Evolutionary conservation across 1,140 invertebrate species (phyloP), one percentile per base, ranked within the genome.

Genomic region (Drosophila sp.): DNA sequence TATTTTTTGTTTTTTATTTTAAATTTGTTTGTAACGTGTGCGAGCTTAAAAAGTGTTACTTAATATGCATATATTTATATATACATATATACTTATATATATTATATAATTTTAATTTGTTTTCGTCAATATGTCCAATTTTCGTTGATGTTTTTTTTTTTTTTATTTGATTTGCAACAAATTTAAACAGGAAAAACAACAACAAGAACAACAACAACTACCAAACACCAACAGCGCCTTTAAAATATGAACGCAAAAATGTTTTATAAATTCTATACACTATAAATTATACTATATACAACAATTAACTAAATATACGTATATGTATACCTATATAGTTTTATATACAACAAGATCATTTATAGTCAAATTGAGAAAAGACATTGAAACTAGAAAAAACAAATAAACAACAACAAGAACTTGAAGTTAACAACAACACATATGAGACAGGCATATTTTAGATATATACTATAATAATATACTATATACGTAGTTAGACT

Each of bases 191-290:
- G 29, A 74, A n/a, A 27, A 48, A 36, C 7, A 18, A 25, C 36
- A 45, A 18, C 5, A 38, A 40, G 32, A 29, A 25, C 16, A 25
- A 40, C 36, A 29, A 25, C 11, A 32, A 40, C 56, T 65, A 78
- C 57, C 50, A 70, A 83, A 83, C 84, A 89, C 84, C 84, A 84
- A 80, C 63, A 84, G 84, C 83, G 84, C 84, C 84, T 89, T 89
- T 51, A 74, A 70, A 45, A 46, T 36, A 64, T 61, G 63, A 72
- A 38, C n/a, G 11, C 11, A 38, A 13, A n/a, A 13, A 13, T 13
- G 11, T 38, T 38, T 38, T 38, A 38, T 38, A 38, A 38, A 79
- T 56, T 67, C 72, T 83, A 61, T 67, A 74, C 46, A 76, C 46
- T 54, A 59, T 59, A 63, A 51, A 72, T 48, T 46, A 59, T 50